Evolutionary conservation across 23 tunicate species (phyloP).

Genomic region (Phallusia fumigata): DNA sequence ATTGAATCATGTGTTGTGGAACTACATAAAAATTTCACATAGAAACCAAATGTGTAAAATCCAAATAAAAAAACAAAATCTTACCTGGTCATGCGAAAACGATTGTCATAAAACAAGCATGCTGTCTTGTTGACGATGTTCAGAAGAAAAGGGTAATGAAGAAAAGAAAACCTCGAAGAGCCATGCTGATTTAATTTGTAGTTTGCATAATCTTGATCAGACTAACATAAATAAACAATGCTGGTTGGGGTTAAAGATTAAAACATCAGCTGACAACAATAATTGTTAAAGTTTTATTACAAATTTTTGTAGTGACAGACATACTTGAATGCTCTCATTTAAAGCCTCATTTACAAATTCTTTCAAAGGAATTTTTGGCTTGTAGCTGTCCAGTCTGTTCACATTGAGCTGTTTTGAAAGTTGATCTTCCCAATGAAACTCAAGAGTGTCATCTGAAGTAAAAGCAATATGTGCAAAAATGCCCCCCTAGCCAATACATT

Average conservation of each 20-base stretch:
- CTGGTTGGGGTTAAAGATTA: no score
- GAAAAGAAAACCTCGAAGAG: slow-evolving; percentile 52
- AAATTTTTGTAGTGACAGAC: no score
- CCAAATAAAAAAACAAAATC: not conserved
- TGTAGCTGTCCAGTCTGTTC: slow-evolving; percentile 18
- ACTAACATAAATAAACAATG: slow-evolving; percentile 23
- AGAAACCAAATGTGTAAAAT: no score
- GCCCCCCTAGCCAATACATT: no score
- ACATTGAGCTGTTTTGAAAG: slow-evolving; percentile 47
- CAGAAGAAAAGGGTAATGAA: slow-evolving; percentile 80
- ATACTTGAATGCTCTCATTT: slow-evolving; percentile 58
- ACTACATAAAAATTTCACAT: no score
- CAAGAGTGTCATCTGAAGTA: not conserved
- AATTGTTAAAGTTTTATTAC: no score
- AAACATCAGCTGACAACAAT: no score
- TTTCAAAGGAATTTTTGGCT: slow-evolving; percentile 53
- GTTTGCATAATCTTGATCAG: slow-evolving; percentile 79
- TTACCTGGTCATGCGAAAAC: slow-evolving; percentile 42
- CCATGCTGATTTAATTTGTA: slow-evolving; percentile 34
- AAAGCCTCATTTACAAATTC: slow-evolving; percentile 78
- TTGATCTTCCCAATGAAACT: slow-evolving; percentile 50
- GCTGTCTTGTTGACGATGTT: slow-evolving; percentile 73
- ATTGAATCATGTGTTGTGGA: no score
- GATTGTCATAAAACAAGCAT: slow-evolving; percentile 78
- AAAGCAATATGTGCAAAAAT: not conserved